Evolutionary conservation across 2,113 vertebrate species (phyloP), one percentile per base, ranked within the genome.

Genomic region (Dipodomys ordii): DNA sequence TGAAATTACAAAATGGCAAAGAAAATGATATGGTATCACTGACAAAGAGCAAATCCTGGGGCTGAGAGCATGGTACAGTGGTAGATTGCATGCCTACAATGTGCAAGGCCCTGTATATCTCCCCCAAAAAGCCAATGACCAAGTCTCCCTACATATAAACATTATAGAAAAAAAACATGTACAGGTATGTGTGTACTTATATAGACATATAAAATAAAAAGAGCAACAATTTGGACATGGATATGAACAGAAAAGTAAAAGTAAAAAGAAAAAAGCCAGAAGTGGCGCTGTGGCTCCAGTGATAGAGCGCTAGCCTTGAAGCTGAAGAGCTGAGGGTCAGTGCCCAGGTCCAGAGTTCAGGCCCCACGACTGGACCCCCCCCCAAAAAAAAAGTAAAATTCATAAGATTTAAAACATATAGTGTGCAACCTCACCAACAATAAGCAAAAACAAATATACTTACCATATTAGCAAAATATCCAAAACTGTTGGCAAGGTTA

Each of bases 401-500:
- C 15, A 78, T 71, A 91, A 6, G 76, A 32, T 30, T 76, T 65
- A 79, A 83, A 83, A 77, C 25, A 72, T 88, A 68, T 77, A 64
- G 62, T 53, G 30, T 82, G 62, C 25, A 69, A 69, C 53, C 53
- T 39, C 28, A 88, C 23, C 65, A 16, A 46, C 28, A 94, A 91
- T 53, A 32, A 60, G 27, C 39, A 84, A 65, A 91, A 39, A 32
- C 23, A 32, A 39, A 44, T 18, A 32, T 91, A 83, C 20, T 94
- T 23, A 92, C 27, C 68, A 92, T 67, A 68, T 85, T 39, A 84
- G 64, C 86, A 74, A 88, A 88, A 88, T 39, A 15, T 80, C 67
- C 44, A 68, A 92, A 84, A 88, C 5, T 92, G 44, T 78, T 85
- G 25, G 22, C n/a, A 71, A 87, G 25, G 12, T 49, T 87, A 73